A percentile compares a stretch with the other conserved stretches of the same genome.
These are phyloP conservation scores for Drosophila paulistorum DNA, from an alignment of 1,140 invertebrate species.

Conservation along the genomic window DNA sequence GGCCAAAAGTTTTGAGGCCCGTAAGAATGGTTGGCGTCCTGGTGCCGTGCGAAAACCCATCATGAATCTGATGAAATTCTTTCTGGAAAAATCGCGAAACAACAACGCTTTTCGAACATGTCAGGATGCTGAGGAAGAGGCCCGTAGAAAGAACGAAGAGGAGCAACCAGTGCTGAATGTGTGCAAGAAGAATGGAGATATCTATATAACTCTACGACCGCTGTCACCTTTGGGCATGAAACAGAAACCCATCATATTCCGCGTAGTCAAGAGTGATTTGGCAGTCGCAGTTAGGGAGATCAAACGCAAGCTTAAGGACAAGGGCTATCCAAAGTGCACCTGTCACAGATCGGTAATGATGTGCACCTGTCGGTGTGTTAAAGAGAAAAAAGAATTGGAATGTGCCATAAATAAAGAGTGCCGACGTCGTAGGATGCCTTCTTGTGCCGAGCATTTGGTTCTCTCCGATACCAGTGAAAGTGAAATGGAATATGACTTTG, in stretches of 20 bases:
- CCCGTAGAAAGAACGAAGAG: background rate
- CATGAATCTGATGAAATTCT: constrained; percentile 72
- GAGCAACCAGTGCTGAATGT: constrained; percentile 60
- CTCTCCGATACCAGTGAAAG: constrained; percentile 76
- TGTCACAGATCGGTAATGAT: constrained; percentile 64
- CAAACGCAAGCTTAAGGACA: constrained; percentile 61
- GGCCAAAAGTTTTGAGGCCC: constrained; percentile 38
- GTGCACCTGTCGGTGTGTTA: constrained; percentile 60
- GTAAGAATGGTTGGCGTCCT: constrained; percentile 65
- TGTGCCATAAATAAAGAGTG: constrained; percentile 60
- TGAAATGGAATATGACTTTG: constrained; percentile 73
- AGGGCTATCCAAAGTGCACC: constrained; percentile 68
- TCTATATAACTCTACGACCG: constrained; percentile 63
- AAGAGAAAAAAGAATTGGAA: constrained; percentile 53
- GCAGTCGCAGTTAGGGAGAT: constrained; percentile 47
- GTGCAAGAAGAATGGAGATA: constrained; percentile 68
- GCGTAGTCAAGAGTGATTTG: constrained; percentile 65
- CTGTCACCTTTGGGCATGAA: constrained; percentile 16
- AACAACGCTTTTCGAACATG: constrained; percentile 31
- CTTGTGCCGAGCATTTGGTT: constrained; percentile 44
- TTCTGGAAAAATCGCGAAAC: constrained; percentile 53
- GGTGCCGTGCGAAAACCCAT: constrained; percentile 72
- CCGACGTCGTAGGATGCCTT: constrained; percentile 36
- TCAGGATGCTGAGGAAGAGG: constrained; percentile 4
- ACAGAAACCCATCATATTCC: constrained; percentile 65